Evolutionary conservation across 2,113 vertebrate species (phyloP), one percentile per base, ranked within the genome.

Genomic region (Hystrix cristata): DNA sequence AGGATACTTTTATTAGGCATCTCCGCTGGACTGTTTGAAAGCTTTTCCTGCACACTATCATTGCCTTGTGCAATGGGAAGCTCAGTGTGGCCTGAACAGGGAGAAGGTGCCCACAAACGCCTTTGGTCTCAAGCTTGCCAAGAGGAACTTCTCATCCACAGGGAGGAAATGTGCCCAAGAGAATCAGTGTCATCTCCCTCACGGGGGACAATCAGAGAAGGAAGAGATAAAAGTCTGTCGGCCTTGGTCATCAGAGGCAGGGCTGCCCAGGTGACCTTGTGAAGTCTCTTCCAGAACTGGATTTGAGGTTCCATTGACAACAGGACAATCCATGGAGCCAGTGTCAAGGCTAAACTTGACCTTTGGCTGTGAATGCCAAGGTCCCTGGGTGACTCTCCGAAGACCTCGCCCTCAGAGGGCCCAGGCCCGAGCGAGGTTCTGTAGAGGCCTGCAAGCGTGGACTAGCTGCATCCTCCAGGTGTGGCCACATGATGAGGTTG

Each of bases 1-100:
- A 55, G 81, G 60, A 48, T 9, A 21, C 5, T 60, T 95, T 57
- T 91, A 78, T 91, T 91, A 48, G 85, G 91, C 76, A 69, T 55
- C 80, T 21, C 13, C 53, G 13, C 71, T 29, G 38, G 38, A 85
- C 16, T 78, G 6, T 27, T 71, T 94, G 76, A 79, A 87, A 78
- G 64, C 34, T 34, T 90, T 67, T 43, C 5, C 15, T 46, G 29
- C 2, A 0, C 18, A 0, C 0, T 25, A 57, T 13, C n/a, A 27
- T 7, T 0, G 21, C 29, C 34, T 92, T 69, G 43, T 31, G 15
- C 31, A 21, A 23, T 1, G 31, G 23, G 64, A 78, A 43, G 6
- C 38, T 16, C 92, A 31, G 0, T 46, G 43, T 7, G 43, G 79
- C 18, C 10, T 43, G 48, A 60, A 27, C 2, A 23, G 64, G 34